Conservation (phyloP, 1,140 invertebrate genomes). For the Meteorus sp. region DNA sequence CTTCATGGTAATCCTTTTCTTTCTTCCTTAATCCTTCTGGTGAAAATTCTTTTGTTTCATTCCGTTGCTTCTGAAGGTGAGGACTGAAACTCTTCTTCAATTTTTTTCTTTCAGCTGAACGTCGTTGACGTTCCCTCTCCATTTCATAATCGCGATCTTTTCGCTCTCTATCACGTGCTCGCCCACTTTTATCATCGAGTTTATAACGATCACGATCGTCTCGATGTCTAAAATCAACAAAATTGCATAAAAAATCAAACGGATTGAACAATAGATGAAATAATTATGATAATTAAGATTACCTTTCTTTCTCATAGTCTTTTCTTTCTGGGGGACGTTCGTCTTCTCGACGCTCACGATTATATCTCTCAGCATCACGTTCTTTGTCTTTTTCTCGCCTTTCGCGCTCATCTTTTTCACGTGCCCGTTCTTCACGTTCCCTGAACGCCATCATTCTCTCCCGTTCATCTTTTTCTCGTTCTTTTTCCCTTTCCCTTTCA, state of each 20-base stretch:
- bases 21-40: conserved; percentile 54
- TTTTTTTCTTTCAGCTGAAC: conserved; percentile 46
- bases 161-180: conserved; percentile 44
- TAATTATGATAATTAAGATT: no score
- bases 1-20: conserved; percentile 55
- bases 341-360: conserved; percentile 46
- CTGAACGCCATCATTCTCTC: conserved; percentile 36
- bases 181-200: conserved; percentile 46
- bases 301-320: conserved; percentile 55
- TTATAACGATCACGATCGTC: conserved; percentile 50
- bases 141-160: conserved; percentile 41
- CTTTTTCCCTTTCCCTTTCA: conserved; percentile 35
- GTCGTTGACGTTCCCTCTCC: conserved; percentile 44
- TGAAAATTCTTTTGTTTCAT: conserved; percentile 44
- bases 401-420: conserved; percentile 53
- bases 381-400: conserved; percentile 49
- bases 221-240: conserved; percentile 41
- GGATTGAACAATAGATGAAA: conserved; percentile 1
- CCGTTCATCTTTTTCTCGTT: conserved; percentile 52
- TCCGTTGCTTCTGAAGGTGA: conserved; percentile 41
- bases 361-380: conserved; percentile 48
- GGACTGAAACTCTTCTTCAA: conserved; percentile 46
- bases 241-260: conserved; percentile 14
- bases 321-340: conserved; percentile 43
- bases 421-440: conserved; percentile 41